phyloP scores from a whole-genome alignment of 2,888 invertebrate genomes.

The Diaphora mendica region DNA sequence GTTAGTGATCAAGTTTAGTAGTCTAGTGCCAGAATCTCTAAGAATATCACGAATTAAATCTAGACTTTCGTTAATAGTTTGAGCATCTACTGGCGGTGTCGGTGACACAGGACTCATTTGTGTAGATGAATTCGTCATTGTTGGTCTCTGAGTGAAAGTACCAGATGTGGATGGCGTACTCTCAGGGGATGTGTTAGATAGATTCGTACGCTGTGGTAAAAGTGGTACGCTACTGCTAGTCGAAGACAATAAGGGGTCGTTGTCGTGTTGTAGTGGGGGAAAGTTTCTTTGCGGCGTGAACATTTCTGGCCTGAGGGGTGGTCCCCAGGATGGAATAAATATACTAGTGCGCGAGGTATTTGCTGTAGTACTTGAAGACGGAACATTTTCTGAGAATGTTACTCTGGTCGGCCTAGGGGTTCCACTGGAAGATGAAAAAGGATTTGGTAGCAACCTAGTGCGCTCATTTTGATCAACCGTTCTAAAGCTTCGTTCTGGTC shows the following conservation, averaged over 20 bases:
- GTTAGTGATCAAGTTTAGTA: constrained; percentile 80
- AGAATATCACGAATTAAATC: constrained; percentile 81
- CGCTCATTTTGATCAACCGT: constrained; percentile 70
- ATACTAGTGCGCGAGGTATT: constrained; percentile 77
- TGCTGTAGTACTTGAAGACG: constrained; percentile 46
- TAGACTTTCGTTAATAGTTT: constrained; percentile 79
- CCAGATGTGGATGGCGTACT: constrained; percentile 53
- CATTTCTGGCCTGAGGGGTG: constrained; percentile 54
- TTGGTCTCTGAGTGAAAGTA: constrained; percentile 55
- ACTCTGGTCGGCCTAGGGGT: constrained; percentile 57
- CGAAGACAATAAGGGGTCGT: constrained; percentile 35
- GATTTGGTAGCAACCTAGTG: constrained; percentile 74
- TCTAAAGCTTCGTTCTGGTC: constrained; percentile 65
- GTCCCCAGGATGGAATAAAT: constrained; percentile 70
- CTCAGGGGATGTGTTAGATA: constrained; percentile 37
- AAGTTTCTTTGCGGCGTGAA: constrained; percentile 61
- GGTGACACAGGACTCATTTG: constrained; percentile 67
- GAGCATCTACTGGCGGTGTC: constrained; percentile 72
- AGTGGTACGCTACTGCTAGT: constrained; percentile 15
- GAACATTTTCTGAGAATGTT: constrained; percentile 53
- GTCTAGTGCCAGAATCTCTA: constrained; percentile 79
- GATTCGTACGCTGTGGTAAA: constrained; percentile 42
- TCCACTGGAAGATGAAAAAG: constrained; percentile 70
- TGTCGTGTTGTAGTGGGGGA: constrained; percentile 49
- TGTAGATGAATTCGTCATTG: constrained; percentile 68